A percentile compares a stretch with the other conserved stretches of the same genome.
phyloP scores from a whole-genome alignment of 2,888 invertebrate genomes.

The Geophilus truncorum region DNA sequence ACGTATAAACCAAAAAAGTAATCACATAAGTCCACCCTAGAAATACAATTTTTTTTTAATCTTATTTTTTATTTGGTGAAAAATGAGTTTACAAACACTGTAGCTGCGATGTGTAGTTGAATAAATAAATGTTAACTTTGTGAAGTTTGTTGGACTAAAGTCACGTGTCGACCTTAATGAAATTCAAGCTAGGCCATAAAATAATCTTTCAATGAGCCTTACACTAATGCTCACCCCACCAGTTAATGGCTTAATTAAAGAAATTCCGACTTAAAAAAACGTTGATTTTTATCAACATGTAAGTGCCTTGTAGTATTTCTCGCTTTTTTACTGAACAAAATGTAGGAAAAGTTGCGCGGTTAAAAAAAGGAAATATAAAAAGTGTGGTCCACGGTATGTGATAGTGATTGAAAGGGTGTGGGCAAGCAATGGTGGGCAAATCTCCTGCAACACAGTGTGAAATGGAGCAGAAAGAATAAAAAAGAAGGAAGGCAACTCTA shows the following conservation, averaged over 20 bases:
- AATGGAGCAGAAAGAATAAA: background rate
- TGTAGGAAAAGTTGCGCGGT: background rate
- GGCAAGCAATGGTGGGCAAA: conserved; percentile 3
- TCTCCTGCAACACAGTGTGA: background rate
- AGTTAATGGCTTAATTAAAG: conserved; percentile 25
- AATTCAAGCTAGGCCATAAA: conserved; percentile 17
- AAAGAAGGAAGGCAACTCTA: background rate
- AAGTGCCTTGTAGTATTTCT: background rate
- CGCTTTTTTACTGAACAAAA: background rate
- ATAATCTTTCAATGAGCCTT: conserved; percentile 24
- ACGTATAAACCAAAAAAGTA: conserved; percentile 12
- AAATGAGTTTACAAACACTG: too few species aligned
- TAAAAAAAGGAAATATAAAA: background rate
- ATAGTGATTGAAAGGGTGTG: background rate
- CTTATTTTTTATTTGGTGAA: background rate
- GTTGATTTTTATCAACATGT: background rate
- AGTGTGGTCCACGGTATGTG: background rate
- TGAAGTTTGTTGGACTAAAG: background rate
- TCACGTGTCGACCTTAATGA: background rate
- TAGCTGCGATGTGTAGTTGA: too few species aligned
- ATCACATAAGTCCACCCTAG: background rate
- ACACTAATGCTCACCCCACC: conserved; percentile 21
- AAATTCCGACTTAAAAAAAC: conserved; percentile 1
- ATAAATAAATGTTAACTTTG: background rate
- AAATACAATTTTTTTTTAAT: background rate